Conservation (phyloP, 2,113 vertebrate species). For the Lampris incognitus region DNA sequence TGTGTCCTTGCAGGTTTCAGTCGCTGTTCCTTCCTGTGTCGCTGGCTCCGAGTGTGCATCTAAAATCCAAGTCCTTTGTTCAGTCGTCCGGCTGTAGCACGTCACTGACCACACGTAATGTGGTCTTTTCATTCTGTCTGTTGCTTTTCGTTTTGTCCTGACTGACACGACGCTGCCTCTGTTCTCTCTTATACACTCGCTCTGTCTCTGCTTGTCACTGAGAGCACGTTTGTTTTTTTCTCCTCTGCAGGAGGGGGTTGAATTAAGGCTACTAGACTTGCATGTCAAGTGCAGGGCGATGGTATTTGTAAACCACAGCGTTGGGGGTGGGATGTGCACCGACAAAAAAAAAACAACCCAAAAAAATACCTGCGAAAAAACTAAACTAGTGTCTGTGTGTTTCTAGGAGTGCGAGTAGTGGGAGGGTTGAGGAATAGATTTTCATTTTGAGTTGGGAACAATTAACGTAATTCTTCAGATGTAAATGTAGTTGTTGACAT, state of each 20-base stretch:
- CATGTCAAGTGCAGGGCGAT: slow-evolving; percentile 43
- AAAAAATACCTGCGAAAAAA: too few species aligned
- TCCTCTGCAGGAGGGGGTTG: slow-evolving; percentile 29
- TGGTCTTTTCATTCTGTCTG: slow-evolving; percentile 56
- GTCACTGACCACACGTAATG: slow-evolving; percentile 24
- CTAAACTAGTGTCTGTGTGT: too few species aligned
- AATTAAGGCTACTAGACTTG: slow-evolving; percentile 56
- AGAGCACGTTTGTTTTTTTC: slow-evolving; percentile 55
- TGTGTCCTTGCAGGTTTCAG: not conserved
- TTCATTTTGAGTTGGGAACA: slow-evolving; percentile 1
- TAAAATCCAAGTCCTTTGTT: slow-evolving; percentile 15
- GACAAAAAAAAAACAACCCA: too few species aligned
- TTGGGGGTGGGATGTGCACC: not conserved
- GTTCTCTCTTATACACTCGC: slow-evolving; percentile 37
- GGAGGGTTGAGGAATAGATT: too few species aligned
- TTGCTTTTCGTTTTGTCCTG: slow-evolving; percentile 55
- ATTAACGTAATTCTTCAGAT: too few species aligned
- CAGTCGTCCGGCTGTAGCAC: slow-evolving; percentile 11
- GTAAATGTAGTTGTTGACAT: too few species aligned
- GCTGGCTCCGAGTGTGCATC: slow-evolving; percentile 27
- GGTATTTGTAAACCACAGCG: slow-evolving; percentile 29
- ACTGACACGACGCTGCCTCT: slow-evolving; percentile 35
- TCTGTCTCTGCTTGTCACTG: slow-evolving; percentile 56
- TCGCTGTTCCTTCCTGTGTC: slow-evolving; percentile 15
- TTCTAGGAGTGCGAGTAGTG: too few species aligned